Evolutionary conservation across 2,113 vertebrate genomes (phyloP).

Genomic region (Oophaga pumilio): DNA sequence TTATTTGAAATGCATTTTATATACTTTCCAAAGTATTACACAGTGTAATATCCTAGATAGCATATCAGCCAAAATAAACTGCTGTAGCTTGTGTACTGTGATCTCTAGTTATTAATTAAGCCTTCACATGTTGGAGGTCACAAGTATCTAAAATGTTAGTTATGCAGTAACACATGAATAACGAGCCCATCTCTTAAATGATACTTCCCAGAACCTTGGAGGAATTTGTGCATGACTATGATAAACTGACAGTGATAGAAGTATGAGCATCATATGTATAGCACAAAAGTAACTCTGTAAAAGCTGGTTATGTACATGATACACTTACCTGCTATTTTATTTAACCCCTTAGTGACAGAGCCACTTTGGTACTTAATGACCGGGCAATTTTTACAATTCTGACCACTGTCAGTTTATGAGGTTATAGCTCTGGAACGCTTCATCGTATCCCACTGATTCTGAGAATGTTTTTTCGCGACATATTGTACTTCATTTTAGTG

Average conservation of each 20-base stretch:
- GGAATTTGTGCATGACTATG: constrained; percentile 20
- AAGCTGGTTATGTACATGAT: not conserved
- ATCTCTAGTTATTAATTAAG: not conserved
- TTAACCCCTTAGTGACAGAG: no score
- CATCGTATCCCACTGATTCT: no score
- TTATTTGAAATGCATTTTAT: not conserved
- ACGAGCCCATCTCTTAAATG: not conserved
- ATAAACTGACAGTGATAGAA: constrained; percentile 12
- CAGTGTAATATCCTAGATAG: not conserved
- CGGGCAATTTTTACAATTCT: no score
- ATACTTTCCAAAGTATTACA: not conserved
- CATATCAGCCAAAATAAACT: not conserved
- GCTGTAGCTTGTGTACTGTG: not conserved
- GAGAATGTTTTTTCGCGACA: no score
- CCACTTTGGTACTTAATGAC: no score
- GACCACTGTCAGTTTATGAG: no score
- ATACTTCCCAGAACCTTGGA: constrained; percentile 23
- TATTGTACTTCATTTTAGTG: no score
- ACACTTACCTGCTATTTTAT: not conserved
- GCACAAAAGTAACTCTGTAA: not conserved
- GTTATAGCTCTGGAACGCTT: no score
- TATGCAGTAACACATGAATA: constrained; percentile 10
- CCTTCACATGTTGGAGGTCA: not conserved
- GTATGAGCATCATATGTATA: not conserved
- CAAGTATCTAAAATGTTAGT: not conserved